phyloP scores from a whole-genome alignment of 2,888 invertebrate genomes.

The Perithous albicinctus region DNA sequence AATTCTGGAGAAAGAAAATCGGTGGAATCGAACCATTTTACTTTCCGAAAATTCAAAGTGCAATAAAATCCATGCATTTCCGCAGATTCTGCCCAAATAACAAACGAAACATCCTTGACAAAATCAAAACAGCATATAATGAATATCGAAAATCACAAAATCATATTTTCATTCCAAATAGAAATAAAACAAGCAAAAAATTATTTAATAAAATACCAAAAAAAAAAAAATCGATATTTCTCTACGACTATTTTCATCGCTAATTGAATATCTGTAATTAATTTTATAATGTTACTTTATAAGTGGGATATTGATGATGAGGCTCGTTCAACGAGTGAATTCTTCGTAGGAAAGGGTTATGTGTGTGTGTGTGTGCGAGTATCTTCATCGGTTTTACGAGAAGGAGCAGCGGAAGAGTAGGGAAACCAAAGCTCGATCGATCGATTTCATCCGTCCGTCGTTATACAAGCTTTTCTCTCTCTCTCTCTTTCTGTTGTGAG shows the following conservation, averaged over 20 bases:
- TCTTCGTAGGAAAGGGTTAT: not conserved
- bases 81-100: no score
- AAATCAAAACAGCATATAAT: no score
- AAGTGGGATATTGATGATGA: conserved; percentile 34
- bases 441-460: conserved; percentile 63
- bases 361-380: conserved; percentile 10
- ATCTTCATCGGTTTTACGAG: conserved; percentile 26
- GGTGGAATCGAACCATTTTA: no score
- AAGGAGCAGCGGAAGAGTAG: conserved; percentile 13
- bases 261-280: conserved; percentile 50
- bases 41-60: no score
- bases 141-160: no score
- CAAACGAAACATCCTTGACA: no score
- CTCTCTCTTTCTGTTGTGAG: conserved; percentile 29
- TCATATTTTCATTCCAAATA: not conserved
- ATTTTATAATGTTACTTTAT: conserved; percentile 26
- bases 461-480: conserved; percentile 52
- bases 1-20: no score
- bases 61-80: no score
- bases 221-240: conserved; percentile 6
- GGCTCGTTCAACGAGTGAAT: conserved; percentile 23
- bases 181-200: conserved; percentile 57
- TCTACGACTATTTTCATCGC: not conserved
- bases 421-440: conserved; percentile 59
- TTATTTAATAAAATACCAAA: not conserved